A percentile compares a stretch with the other conserved stretches of the same genome.
Evolutionary conservation across 2,888 invertebrate genomes (phyloP).

Genomic region (Encarsia formosa): DNA sequence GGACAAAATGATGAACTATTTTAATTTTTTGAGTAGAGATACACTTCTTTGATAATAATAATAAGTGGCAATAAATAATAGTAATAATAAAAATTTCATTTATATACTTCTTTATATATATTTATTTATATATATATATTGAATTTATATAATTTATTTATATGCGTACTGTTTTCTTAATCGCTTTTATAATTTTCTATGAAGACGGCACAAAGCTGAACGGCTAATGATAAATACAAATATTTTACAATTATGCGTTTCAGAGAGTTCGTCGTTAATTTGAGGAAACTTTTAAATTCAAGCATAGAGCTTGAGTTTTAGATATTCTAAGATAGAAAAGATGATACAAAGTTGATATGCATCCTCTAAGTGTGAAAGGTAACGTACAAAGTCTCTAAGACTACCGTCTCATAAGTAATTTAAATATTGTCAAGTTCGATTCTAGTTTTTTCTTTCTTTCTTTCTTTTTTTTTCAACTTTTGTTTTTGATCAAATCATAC

Average conservation of each 20-base stretch:
- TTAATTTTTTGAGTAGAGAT: too few relatives aligned
- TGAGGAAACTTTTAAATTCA: background rate
- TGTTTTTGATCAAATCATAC: constrained; percentile 5
- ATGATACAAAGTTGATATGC: constrained; percentile 15
- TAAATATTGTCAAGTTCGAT: constrained; percentile 27
- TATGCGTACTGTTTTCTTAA: constrained; percentile 28
- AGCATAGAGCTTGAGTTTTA: constrained; percentile 7
- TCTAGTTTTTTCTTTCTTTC: constrained; percentile 12
- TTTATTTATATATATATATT: constrained; percentile 22
- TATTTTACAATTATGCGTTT: constrained; percentile 45
- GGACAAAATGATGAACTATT: too few relatives aligned
- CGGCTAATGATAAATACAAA: constrained; percentile 46
- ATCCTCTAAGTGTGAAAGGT: constrained; percentile 12
- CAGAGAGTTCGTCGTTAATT: constrained; percentile 20
- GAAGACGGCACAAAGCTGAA: constrained; percentile 50
- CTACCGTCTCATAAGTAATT: constrained; percentile 19
- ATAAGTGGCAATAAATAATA: too few relatives aligned
- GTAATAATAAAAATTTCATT: background rate
- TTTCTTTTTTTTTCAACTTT: constrained; percentile 8
- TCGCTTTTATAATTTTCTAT: constrained; percentile 37
- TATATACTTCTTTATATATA: constrained; percentile 9
- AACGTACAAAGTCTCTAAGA: constrained; percentile 15
- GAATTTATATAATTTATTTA: constrained; percentile 26
- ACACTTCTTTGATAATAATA: too few relatives aligned
- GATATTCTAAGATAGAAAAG: constrained; percentile 9